phyloP scores from a whole-genome alignment of 2,888 invertebrate species.

The Eulithis testata region DNA sequence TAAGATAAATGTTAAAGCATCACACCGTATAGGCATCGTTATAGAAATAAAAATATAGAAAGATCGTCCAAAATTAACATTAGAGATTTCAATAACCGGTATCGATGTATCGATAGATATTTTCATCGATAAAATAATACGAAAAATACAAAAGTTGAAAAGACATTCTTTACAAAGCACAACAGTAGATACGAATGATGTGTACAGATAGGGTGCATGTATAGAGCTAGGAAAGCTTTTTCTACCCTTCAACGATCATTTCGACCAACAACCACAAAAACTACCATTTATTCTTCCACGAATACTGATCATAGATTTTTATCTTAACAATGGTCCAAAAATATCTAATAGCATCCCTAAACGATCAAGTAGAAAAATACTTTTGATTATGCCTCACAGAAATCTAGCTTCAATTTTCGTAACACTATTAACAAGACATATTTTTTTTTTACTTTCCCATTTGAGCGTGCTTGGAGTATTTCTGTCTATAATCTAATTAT shows the following conservation, averaged over 20 bases:
- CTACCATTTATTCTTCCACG: conserved; percentile 70
- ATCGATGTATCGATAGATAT: conserved; percentile 2
- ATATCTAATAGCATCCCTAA: conserved; percentile 82
- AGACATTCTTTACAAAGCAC: conserved; percentile 45
- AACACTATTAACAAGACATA: conserved; percentile 55
- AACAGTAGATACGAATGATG: conserved; percentile 39
- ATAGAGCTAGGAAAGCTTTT: conserved; percentile 65
- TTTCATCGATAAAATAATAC: conserved; percentile 12
- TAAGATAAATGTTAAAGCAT: background rate
- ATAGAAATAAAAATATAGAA: background rate
- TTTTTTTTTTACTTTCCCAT: conserved; percentile 47
- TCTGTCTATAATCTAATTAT: conserved; percentile 8
- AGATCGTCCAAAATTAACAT: background rate
- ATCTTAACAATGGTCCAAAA: conserved; percentile 84
- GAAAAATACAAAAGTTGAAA: conserved; percentile 1
- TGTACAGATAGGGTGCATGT: conserved; percentile 57
- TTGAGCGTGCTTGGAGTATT: conserved; percentile 27
- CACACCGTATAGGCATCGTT: background rate
- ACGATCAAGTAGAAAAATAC: conserved; percentile 84
- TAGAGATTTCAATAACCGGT: background rate
- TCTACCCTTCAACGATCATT: conserved; percentile 66
- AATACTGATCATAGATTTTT: conserved; percentile 76
- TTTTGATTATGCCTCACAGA: conserved; percentile 75
- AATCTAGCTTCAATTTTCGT: conserved; percentile 67
- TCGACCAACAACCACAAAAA: conserved; percentile 69